phyloP scores from a whole-genome alignment of 2,113 vertebrate genomes.

The Malurus cyaneus region DNA sequence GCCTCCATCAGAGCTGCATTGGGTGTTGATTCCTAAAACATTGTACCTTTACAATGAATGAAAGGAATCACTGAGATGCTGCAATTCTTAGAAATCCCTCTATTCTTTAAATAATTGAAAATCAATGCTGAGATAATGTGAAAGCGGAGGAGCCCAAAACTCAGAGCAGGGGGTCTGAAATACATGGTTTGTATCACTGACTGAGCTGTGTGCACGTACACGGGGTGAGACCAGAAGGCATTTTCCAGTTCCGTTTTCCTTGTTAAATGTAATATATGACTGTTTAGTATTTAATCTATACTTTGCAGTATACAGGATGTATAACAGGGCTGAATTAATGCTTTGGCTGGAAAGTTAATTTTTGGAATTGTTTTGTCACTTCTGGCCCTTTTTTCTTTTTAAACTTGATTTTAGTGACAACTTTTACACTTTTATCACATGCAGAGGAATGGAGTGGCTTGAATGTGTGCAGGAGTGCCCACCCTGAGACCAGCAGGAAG shows the following conservation, averaged over 20 bases:
- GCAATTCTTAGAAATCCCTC: background rate
- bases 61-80: background rate
- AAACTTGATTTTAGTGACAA: background rate
- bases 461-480: background rate
- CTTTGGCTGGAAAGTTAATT: background rate
- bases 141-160: background rate
- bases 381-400: background rate
- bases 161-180: background rate
- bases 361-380: background rate
- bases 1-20: background rate
- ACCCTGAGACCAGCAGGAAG: background rate
- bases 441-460: background rate
- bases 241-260: constrained; percentile 14
- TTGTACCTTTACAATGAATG: background rate
- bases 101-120: background rate
- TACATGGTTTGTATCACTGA: background rate
- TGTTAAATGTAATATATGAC: background rate
- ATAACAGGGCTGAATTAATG: background rate
- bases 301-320: background rate
- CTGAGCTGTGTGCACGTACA: accelerated
- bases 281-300: background rate
- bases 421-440: background rate
- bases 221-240: background rate
- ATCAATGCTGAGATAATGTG: background rate
- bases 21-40: background rate